Evolutionary conservation across 2,797 vertebrate genomes (phyloP).

Genomic region (Spea hammondii): DNA sequence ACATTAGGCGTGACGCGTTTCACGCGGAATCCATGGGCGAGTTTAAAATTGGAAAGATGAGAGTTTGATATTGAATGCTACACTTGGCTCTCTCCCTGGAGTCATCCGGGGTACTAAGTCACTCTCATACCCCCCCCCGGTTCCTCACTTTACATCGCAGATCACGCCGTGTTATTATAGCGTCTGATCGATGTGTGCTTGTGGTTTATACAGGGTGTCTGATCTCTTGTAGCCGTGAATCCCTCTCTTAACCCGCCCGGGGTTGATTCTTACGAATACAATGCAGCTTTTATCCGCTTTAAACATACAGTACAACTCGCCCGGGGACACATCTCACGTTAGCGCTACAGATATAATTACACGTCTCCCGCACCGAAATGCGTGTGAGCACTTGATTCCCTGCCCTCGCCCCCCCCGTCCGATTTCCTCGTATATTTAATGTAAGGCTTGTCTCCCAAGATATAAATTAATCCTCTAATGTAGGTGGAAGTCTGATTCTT

Average conservation of each 20-base stretch:
- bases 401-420: not conserved
- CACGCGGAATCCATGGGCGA: too few relatives aligned
- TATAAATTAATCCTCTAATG: slow-evolving; percentile 25
- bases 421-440: slow-evolving; percentile 22
- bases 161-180: not conserved
- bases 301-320: slow-evolving; percentile 2
- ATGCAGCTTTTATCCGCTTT: slow-evolving; percentile 21
- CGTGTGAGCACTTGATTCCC: slow-evolving; percentile 40
- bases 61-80: too few relatives aligned
- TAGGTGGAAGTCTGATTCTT: slow-evolving; percentile 30
- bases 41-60: too few relatives aligned
- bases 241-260: not conserved
- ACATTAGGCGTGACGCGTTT: too few relatives aligned
- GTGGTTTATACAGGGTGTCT: not conserved
- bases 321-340: slow-evolving; percentile 11
- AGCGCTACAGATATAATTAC: slow-evolving; percentile 39
- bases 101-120: too few relatives aligned
- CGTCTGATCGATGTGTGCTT: not conserved
- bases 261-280: slow-evolving; percentile 11
- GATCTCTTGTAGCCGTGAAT: not conserved
- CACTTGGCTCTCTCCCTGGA: too few relatives aligned
- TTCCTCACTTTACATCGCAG: too few relatives aligned
- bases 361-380: slow-evolving; percentile 18
- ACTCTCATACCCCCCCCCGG: too few relatives aligned
- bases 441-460: slow-evolving; percentile 18